These are phyloP conservation scores for Plestiodon gilberti DNA, from an alignment of 2,113 vertebrate genomes.

Conservation along the genomic window DNA sequence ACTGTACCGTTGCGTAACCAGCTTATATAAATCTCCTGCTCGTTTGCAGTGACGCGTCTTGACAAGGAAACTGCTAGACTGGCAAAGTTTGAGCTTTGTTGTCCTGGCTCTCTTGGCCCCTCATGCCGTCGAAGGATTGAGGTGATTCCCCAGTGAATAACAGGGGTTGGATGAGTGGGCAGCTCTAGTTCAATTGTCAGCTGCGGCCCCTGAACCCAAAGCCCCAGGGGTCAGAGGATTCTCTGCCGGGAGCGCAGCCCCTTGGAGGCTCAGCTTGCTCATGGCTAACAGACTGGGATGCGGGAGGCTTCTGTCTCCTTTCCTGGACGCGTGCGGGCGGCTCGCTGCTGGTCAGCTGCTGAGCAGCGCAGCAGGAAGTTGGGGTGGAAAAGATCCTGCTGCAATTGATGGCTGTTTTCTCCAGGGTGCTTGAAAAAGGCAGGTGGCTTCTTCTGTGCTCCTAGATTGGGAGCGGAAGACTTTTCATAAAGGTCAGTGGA, in stretches of 20 bases:
- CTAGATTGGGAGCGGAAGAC: too few relatives aligned
- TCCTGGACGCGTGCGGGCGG: too few relatives aligned
- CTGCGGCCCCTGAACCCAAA: too few relatives aligned
- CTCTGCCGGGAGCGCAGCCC: neutral
- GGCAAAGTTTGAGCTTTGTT: neutral
- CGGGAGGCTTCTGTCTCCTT: neutral
- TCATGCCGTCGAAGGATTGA: fast-evolving
- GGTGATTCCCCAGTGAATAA: neutral
- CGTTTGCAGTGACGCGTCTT: neutral
- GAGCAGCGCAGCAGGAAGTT: too few relatives aligned
- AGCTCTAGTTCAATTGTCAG: neutral
- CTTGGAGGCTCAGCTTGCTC: neutral
- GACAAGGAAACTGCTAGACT: neutral
- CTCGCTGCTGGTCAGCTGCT: too few relatives aligned
- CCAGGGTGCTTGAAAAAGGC: too few relatives aligned
- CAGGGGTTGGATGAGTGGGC: neutral
- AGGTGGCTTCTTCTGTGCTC: too few relatives aligned
- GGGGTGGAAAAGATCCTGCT: too few relatives aligned
- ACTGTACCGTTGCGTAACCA: neutral
- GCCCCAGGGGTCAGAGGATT: neutral
- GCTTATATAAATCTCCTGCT: conserved; percentile 10
- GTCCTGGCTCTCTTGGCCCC: neutral
- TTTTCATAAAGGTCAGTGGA: too few relatives aligned
- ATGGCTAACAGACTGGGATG: neutral
- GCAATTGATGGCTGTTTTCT: too few relatives aligned